Conservation (phyloP, 2,888 invertebrate genomes). For the Erannis defoliaria region DNA sequence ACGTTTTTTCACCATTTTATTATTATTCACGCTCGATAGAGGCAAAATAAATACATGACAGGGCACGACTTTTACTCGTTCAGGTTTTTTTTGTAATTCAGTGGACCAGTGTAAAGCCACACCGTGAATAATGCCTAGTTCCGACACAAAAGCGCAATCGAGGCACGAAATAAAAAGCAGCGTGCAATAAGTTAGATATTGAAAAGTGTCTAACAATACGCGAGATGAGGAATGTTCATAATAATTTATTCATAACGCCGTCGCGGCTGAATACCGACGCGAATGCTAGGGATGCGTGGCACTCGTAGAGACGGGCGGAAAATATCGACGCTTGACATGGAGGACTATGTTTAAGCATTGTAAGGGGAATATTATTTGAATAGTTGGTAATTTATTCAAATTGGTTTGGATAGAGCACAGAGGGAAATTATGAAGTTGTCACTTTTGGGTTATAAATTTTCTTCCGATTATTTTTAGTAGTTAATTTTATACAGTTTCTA, state of each 20-base stretch:
- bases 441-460: neutral
- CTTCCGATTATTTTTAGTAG: no score
- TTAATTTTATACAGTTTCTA: neutral
- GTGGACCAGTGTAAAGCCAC: no score
- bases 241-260: slow-evolving; percentile 49
- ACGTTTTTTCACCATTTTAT: no score
- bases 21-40: no score
- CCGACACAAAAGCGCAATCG: neutral
- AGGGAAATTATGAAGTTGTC: neutral
- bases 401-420: neutral
- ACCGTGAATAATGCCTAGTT: no score
- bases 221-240: slow-evolving; percentile 42
- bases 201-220: slow-evolving; percentile 39
- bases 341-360: no score
- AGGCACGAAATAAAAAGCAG: slow-evolving; percentile 3
- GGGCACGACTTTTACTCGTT: no score
- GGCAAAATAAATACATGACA: no score
- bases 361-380: neutral
- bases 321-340: slow-evolving; percentile 1
- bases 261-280: slow-evolving; percentile 33
- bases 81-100: no score
- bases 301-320: neutral
- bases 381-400: neutral
- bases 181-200: slow-evolving; percentile 33
- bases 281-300: slow-evolving; percentile 3